These are phyloP conservation scores for Limnothrissa miodon DNA, from an alignment of 2,113 vertebrate genomes.

Conservation along the genomic window DNA sequence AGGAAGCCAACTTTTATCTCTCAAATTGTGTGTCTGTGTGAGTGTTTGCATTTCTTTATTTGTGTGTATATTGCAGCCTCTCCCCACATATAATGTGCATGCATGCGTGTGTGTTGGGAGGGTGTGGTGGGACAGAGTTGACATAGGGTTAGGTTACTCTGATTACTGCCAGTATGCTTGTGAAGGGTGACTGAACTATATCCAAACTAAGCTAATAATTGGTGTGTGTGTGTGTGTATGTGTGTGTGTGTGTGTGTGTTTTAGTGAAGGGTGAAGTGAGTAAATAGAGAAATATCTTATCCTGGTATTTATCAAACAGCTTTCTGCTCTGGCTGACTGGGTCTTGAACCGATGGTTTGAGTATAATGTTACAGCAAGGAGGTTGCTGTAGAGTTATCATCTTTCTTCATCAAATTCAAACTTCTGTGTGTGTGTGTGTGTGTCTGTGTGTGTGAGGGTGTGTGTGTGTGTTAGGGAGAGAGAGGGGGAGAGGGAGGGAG, in stretches of 20 bases:
- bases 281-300: not conserved
- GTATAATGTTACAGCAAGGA: not conserved
- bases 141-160: not conserved
- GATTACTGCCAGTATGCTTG: not conserved
- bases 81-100: constrained; percentile 14
- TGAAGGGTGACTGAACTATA: not conserved
- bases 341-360: not conserved
- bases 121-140: not conserved
- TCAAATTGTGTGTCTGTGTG: constrained; percentile 22
- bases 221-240: not conserved
- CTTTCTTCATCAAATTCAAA: not conserved
- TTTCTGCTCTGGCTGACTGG: not conserved
- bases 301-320: not conserved
- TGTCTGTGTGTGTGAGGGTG: not conserved
- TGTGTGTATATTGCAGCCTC: constrained; percentile 16
- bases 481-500: not conserved
- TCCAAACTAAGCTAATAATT: not conserved
- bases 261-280: not conserved
- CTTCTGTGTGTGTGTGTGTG: too few species aligned
- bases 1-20: constrained; percentile 35
- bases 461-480: not conserved
- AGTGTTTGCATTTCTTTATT: constrained; percentile 21
- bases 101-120: not conserved
- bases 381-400: not conserved
- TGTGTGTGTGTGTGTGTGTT: not conserved